Conservation (phyloP, 2,888 invertebrate genomes). For the Sesamia inferens region DNA sequence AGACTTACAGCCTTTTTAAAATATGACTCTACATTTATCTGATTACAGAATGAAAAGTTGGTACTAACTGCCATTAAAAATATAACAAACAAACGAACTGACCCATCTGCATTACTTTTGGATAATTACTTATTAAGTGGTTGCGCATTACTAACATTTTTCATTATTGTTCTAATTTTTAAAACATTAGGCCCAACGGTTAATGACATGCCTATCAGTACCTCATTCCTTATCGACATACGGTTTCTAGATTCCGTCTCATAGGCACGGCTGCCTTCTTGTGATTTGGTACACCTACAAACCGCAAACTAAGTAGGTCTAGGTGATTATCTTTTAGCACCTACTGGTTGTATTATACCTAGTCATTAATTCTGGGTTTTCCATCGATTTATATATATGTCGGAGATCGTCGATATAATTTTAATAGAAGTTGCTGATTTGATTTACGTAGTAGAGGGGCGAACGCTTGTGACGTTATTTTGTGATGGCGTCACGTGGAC, state of each 20-base stretch:
- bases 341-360: not conserved
- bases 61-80: not conserved
- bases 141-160: slow-evolving; percentile 23
- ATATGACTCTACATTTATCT: not conserved
- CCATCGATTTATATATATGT: not conserved
- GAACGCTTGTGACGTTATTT: no score
- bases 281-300: slow-evolving; percentile 21
- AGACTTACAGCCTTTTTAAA: not conserved
- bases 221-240: slow-evolving; percentile 30
- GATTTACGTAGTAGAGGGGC: no score
- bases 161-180: slow-evolving; percentile 26
- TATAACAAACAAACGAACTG: not conserved
- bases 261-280: not conserved
- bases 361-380: slow-evolving; percentile 18
- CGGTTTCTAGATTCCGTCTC: slow-evolving; percentile 7
- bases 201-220: slow-evolving; percentile 22
- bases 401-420: no score
- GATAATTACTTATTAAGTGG: not conserved
- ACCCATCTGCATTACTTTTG: not conserved
- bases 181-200: slow-evolving; percentile 21
- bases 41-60: not conserved
- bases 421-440: no score
- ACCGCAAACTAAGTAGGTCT: slow-evolving; percentile 22
- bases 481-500: no score
- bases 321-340: not conserved